Conservation (phyloP, 2,888 invertebrate genomes). For the Cerastis leucographa region DNA sequence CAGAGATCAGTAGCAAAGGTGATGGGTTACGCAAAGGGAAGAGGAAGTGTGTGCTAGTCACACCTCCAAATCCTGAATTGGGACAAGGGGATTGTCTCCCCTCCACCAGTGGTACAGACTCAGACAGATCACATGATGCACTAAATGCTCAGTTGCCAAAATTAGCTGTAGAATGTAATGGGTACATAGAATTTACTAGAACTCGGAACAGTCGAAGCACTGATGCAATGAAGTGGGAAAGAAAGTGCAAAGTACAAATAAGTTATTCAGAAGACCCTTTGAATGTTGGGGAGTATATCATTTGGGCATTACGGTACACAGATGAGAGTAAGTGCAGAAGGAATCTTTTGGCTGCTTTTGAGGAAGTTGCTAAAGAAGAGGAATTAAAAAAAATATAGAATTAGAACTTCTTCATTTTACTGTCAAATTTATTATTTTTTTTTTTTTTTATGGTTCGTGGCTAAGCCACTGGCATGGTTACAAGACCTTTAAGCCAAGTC, state of each 20-base stretch:
- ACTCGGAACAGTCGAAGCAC: constrained; percentile 79
- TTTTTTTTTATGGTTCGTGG: too few species aligned
- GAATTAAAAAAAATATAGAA: constrained; percentile 70
- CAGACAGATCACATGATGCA: constrained; percentile 82
- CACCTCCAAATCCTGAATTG: constrained; percentile 84
- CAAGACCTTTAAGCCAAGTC: too few species aligned
- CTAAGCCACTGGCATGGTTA: too few species aligned
- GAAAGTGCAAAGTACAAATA: constrained; percentile 92
- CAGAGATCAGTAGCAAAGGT: constrained; percentile 79
- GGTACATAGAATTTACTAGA: constrained; percentile 86
- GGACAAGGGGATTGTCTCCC: constrained; percentile 88
- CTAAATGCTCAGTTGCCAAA: constrained; percentile 85
- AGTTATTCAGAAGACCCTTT: constrained; percentile 90
- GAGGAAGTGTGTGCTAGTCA: constrained; percentile 79
- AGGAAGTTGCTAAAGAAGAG: constrained; percentile 81
- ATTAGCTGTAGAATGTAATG: constrained; percentile 86
- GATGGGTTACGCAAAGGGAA: constrained; percentile 78
- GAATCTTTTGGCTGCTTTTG: constrained; percentile 90
- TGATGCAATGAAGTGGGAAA: constrained; percentile 90
- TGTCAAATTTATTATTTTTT: constrained; percentile 44
- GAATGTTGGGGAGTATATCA: constrained; percentile 90
- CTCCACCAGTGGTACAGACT: constrained; percentile 84
- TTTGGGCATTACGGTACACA: constrained; percentile 91
- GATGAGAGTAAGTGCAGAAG: constrained; percentile 91
- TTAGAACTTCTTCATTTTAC: constrained; percentile 48